Base-by-base conservation (phyloP, 2,797 vertebrate species). In the Eleutherodactylus coqui region DNA sequence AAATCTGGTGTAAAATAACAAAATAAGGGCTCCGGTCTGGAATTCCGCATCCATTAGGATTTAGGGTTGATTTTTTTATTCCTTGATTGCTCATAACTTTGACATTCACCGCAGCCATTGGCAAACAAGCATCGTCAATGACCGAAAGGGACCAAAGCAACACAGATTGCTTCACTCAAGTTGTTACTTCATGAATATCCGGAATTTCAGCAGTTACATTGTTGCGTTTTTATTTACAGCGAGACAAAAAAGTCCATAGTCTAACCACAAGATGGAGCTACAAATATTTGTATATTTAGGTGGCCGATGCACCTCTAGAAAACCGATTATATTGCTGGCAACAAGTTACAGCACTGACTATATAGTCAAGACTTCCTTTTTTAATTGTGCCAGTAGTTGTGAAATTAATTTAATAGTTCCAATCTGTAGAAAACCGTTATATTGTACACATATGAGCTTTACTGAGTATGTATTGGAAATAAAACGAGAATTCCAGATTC, bases 231-330 rank as follows among this genome's bases (percentile, higher is more conserved):
- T n/a, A 11, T 3, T 3, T 38, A 21, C 9, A 43, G 2, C 4
- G 13, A 43, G 29, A 64, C 10, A 43, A 75, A 75, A n/a, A 53
- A 36, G 19, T 55, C 9, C 29, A 38, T 70, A 24, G 24, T 79
- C 60, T n/a, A 29, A 58, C 80, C 80, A 73, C 80, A 55, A 82
- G 80, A 38, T 72, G 67, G 80, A 53, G 69, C 80, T 73, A 34
- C 47, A 14, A 58, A 72, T 55, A 51, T n/a, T 55, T 55, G 38
- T 43, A n/a, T 45, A 47, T 75, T 29, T 19, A 32, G 27, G 19
- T n/a, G 24, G 10, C 9, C 24, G 49, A 75, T 7, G 34, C 16
- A 2, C 29, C 5, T 1, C 1, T 6, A 0, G 10, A 38, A 38
- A 24, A 47, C 0, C 29, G 8, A 9, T 2, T 73, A n/a, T 43